phyloP scores from a whole-genome alignment of 2,797 vertebrate species.

The Tachyglossus aculeatus region DNA sequence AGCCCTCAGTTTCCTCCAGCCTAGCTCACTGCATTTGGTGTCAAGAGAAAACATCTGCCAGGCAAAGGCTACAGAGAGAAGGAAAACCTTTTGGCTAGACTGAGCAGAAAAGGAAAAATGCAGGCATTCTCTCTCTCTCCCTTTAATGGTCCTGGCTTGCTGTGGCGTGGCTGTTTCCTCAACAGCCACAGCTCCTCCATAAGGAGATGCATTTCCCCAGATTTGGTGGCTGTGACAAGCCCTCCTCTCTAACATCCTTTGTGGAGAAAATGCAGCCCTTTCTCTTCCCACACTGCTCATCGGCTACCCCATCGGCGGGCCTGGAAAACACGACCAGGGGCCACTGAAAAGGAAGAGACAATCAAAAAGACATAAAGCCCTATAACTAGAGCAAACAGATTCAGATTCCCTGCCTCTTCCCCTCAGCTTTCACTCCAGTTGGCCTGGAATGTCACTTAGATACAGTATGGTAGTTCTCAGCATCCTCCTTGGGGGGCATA shows the following conservation, averaged over 20 bases:
- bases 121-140: not conserved
- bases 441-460: no score
- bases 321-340: not conserved
- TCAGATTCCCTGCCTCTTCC: not conserved
- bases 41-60: not conserved
- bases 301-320: no score
- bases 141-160: not conserved
- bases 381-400: not conserved
- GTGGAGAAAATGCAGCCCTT: no score
- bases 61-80: not conserved
- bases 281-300: not conserved
- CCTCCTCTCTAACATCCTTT: no score
- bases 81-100: not conserved
- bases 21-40: not conserved
- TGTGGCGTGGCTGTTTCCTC: not conserved
- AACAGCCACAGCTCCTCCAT: not conserved
- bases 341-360: not conserved
- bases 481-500: no score
- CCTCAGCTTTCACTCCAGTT: no score
- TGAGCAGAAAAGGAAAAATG: not conserved
- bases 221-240: no score
- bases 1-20: not conserved
- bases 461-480: no score
- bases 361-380: not conserved
- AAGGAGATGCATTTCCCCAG: no score